Conservation (phyloP, 2,888 invertebrate species). For the Macroteleia sp. region DNA sequence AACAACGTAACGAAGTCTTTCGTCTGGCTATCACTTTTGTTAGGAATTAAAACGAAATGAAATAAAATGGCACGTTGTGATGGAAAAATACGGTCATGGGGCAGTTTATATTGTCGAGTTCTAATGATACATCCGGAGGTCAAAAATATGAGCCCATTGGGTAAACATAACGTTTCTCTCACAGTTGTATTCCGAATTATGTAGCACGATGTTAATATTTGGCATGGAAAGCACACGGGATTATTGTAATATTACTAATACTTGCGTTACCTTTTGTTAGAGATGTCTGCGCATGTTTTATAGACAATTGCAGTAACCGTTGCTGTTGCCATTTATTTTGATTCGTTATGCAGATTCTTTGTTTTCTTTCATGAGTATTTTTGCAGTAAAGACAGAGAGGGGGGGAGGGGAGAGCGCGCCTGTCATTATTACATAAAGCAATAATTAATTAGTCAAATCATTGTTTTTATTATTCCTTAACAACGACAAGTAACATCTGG, state of each 20-base stretch:
- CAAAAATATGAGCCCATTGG: conserved; percentile 4
- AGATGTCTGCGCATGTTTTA: background rate
- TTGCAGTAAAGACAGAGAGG: too few relatives aligned
- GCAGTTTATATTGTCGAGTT: background rate
- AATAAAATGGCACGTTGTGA: background rate
- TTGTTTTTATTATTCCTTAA: too few relatives aligned
- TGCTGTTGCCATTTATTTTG: background rate
- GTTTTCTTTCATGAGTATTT: too few relatives aligned
- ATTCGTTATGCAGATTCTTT: background rate
- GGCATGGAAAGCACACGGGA: background rate
- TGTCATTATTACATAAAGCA: too few relatives aligned
- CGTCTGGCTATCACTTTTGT: background rate
- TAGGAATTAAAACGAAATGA: background rate
- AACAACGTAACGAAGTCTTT: too few relatives aligned
- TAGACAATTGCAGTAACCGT: background rate
- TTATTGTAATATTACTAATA: background rate
- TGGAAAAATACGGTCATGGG: background rate
- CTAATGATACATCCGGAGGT: background rate
- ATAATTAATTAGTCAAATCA: too few relatives aligned
- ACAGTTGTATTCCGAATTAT: background rate
- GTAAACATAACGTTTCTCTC: background rate
- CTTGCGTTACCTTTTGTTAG: background rate
- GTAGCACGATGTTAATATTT: background rate
- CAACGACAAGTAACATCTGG: too few relatives aligned
- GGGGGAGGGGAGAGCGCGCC: too few relatives aligned